Percentiles rank a stretch among this genome's conserved stretches.
phyloP scores from a whole-genome alignment of 2,113 vertebrate species.

The Diphyllodes magnificus region DNA sequence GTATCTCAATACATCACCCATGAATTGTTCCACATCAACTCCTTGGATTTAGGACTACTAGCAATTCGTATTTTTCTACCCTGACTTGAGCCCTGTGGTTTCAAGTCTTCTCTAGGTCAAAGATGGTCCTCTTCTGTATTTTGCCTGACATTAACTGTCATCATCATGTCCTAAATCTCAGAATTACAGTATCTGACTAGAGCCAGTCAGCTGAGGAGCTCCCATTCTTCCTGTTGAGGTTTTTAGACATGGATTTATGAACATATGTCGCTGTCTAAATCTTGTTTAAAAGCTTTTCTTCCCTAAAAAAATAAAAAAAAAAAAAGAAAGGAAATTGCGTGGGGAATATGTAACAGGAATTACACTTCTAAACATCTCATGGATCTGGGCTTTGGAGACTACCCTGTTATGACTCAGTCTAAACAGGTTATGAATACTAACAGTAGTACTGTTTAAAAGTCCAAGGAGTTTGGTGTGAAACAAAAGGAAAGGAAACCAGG shows the following conservation, averaged over 20 bases:
- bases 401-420: background rate
- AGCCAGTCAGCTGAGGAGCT: background rate
- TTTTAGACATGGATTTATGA: background rate
- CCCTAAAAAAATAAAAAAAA: too few species aligned
- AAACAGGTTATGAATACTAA: background rate
- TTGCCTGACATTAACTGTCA: background rate
- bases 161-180: background rate
- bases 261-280: background rate
- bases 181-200: background rate
- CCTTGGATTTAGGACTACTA: background rate
- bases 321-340: background rate
- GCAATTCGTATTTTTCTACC: background rate
- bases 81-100: background rate
- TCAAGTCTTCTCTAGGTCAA: background rate
- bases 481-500: slow-evolving; percentile 23
- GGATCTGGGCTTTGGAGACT: background rate
- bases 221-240: background rate
- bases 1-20: background rate
- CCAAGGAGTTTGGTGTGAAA: slow-evolving; percentile 15
- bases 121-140: background rate
- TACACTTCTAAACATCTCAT: background rate
- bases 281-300: background rate
- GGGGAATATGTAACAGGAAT: background rate
- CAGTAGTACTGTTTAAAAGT: slow-evolving; percentile 45
- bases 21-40: background rate